Conservation (phyloP, 2,888 invertebrate species). For the Pollenia labialis region DNA sequence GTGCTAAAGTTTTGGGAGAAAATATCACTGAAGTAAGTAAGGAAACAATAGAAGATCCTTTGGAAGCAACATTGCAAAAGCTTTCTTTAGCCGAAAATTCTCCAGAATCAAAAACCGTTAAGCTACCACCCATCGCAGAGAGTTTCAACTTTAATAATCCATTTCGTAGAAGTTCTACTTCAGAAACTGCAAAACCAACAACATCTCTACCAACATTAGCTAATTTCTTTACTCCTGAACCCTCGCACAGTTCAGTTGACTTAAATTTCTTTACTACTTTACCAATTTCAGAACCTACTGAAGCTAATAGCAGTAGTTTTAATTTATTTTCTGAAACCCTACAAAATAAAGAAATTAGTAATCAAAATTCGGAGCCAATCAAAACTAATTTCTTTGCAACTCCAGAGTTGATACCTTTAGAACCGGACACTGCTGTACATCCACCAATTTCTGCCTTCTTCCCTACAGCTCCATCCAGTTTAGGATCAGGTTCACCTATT, state of each 20-base stretch:
- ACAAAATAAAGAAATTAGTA: neutral
- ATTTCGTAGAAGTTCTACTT: slow-evolving; percentile 62
- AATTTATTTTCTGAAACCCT: slow-evolving; percentile 52
- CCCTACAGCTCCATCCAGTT: slow-evolving; percentile 59
- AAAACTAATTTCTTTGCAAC: slow-evolving; percentile 20
- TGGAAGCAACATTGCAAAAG: slow-evolving; percentile 63
- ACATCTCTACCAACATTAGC: slow-evolving; percentile 66
- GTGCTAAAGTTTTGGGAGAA: slow-evolving; percentile 38
- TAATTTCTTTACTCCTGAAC: slow-evolving; percentile 72
- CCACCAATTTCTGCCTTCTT: slow-evolving; percentile 53
- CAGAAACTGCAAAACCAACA: slow-evolving; percentile 40
- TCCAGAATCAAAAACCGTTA: neutral
- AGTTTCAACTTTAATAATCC: slow-evolving; percentile 61
- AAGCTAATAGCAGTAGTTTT: neutral
- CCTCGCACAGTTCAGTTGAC: slow-evolving; percentile 41
- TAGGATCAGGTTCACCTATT: slow-evolving; percentile 50
- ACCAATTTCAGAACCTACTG: slow-evolving; percentile 19
- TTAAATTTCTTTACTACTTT: slow-evolving; percentile 72
- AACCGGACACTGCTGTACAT: slow-evolving; percentile 38
- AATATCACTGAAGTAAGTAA: neutral
- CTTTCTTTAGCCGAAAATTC: slow-evolving; percentile 43
- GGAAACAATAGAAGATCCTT: slow-evolving; percentile 34
- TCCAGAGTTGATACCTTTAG: slow-evolving; percentile 48
- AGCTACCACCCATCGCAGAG: slow-evolving; percentile 61
- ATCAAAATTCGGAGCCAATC: neutral